Conservation (phyloP, 23 tunicate species). For the Ascidia mentula region DNA sequence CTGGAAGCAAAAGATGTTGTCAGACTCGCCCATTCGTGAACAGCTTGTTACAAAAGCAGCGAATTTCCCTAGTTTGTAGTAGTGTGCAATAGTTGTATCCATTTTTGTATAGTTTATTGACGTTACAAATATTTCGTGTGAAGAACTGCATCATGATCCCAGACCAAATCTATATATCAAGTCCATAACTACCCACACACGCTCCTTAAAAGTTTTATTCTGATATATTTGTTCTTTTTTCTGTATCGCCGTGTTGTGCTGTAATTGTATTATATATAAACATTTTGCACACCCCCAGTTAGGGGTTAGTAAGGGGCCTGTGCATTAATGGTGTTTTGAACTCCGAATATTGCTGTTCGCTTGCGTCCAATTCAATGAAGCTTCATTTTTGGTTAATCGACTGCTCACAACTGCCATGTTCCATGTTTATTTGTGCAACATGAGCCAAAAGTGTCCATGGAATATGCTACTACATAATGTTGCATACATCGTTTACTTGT, state of each 20-base stretch:
- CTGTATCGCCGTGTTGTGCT: background rate
- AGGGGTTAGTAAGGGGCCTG: background rate
- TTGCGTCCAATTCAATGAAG: background rate
- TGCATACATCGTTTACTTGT: constrained; percentile 6
- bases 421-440: constrained; percentile 6
- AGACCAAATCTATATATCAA: background rate
- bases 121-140: background rate
- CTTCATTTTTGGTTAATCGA: background rate
- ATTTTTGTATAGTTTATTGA: background rate
- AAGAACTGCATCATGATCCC: background rate
- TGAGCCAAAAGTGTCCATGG: background rate
- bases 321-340: constrained; percentile 1
- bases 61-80: background rate
- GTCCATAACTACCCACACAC: background rate
- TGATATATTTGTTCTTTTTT: background rate
- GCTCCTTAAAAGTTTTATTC: background rate
- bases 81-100: constrained; percentile 10
- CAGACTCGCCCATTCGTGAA: too few species aligned
- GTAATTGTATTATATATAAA: background rate
- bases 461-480: background rate
- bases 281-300: constrained; percentile 7
- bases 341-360: constrained; percentile 2
- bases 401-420: background rate
- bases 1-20: too few species aligned
- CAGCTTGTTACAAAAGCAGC: too few species aligned